Conservation (phyloP, 2,888 invertebrate species). For the Lasiommata megera region DNA sequence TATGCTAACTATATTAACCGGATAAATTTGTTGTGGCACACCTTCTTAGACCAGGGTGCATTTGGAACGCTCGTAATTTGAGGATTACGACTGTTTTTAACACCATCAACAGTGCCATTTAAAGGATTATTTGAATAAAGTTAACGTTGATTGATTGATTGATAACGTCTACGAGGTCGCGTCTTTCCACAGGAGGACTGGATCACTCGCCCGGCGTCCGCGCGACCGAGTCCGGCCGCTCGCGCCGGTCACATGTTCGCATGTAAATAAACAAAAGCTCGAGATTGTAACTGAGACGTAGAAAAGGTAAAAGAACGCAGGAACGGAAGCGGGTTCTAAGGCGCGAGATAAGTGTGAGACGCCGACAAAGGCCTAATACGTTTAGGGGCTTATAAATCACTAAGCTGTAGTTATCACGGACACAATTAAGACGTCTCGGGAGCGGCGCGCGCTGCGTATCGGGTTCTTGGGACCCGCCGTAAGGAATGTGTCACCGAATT, state of each 20-base stretch:
- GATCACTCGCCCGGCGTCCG: too few relatives aligned
- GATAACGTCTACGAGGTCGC: too few relatives aligned
- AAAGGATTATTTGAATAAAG: too few relatives aligned
- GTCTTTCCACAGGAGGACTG: too few relatives aligned
- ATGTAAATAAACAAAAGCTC: slow-evolving; percentile 35
- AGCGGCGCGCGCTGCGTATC: slow-evolving; percentile 32
- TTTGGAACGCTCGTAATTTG: too few relatives aligned
- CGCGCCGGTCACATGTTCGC: slow-evolving; percentile 32
- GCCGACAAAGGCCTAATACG: slow-evolving; percentile 75
- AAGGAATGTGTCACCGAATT: slow-evolving; percentile 43
- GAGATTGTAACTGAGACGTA: slow-evolving; percentile 23
- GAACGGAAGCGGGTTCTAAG: slow-evolving; percentile 65
- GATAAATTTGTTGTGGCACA: too few relatives aligned
- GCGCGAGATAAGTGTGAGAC: slow-evolving; percentile 60
- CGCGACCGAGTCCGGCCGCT: background rate
- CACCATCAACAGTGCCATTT: too few relatives aligned
- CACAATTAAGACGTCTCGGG: slow-evolving; percentile 72
- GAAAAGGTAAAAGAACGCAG: slow-evolving; percentile 43
- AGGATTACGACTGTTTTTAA: too few relatives aligned
- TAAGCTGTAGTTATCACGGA: slow-evolving; percentile 59
- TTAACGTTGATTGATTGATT: too few relatives aligned
- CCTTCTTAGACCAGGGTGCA: too few relatives aligned
- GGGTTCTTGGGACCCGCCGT: slow-evolving; percentile 33
- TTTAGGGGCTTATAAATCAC: slow-evolving; percentile 74
- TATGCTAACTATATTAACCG: too few relatives aligned